A percentile compares a stretch with the other conserved stretches of the same genome.
phyloP scores from a whole-genome alignment of 2,888 invertebrate genomes.

The Pseudococcus longispinus region DNA sequence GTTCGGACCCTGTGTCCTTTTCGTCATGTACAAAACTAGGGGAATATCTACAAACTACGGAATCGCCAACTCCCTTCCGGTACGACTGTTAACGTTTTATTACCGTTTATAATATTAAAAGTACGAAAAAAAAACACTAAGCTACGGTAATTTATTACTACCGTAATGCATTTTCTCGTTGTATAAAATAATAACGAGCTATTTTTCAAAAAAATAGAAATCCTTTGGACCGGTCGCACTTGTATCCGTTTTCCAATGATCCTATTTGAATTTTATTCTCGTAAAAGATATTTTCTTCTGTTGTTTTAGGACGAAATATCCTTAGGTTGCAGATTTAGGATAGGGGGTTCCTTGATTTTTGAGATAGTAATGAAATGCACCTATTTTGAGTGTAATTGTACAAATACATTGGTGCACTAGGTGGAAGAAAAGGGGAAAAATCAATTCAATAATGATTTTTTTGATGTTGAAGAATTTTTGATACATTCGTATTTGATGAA shows the following conservation, averaged over 20 bases:
- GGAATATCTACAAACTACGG: slow-evolving; percentile 2
- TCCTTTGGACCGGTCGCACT: not conserved
- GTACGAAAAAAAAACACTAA: slow-evolving; percentile 12
- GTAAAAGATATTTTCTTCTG: not conserved
- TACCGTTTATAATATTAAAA: slow-evolving; percentile 36
- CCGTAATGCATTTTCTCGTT: slow-evolving; percentile 36
- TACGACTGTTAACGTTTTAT: slow-evolving; percentile 41
- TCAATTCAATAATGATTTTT: too few species aligned
- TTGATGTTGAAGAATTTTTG: too few species aligned
- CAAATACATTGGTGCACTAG: too few species aligned
- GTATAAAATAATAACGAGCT: slow-evolving; percentile 19
- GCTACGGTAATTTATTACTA: slow-evolving; percentile 33
- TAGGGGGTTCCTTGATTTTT: too few species aligned
- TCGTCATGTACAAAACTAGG: slow-evolving; percentile 8
- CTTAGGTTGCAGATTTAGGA: too few species aligned
- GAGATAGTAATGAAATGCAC: too few species aligned
- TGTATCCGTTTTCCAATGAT: not conserved
- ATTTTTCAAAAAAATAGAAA: slow-evolving; percentile 17
- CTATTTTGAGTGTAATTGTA: too few species aligned
- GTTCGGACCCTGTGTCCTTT: not conserved
- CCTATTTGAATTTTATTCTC: not conserved
- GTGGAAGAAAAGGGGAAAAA: too few species aligned
- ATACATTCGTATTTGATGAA: too few species aligned
- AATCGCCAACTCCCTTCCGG: slow-evolving; percentile 40
- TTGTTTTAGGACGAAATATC: not conserved